Conservation (phyloP, 2,113 vertebrate genomes). For the Rhadina sibilatrix region DNA sequence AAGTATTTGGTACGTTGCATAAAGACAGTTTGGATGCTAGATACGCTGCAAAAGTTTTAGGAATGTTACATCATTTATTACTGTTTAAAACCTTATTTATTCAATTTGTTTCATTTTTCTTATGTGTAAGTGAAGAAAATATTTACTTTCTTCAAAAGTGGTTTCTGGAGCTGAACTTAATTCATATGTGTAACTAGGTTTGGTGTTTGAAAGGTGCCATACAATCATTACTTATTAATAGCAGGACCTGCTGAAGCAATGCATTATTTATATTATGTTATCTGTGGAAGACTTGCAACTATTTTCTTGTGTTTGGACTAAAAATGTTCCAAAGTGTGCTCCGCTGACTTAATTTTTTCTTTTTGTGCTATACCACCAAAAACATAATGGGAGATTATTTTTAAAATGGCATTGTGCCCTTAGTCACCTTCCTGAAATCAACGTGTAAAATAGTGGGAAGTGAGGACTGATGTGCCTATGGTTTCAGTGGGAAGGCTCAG, state of each 20-base stretch:
- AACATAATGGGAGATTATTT: not conserved
- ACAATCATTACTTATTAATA: constrained; percentile 54
- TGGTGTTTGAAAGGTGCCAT: constrained; percentile 60
- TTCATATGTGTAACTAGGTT: constrained; percentile 64
- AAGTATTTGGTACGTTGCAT: not conserved
- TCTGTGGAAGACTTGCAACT: constrained; percentile 12
- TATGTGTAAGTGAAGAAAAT: constrained; percentile 18
- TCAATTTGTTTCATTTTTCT: constrained; percentile 43
- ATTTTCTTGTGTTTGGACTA: constrained; percentile 32
- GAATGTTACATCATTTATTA: constrained; percentile 37
- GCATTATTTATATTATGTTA: constrained; percentile 57
- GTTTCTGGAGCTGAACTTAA: constrained; percentile 49
- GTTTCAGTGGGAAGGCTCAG: not conserved
- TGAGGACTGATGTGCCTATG: not conserved
- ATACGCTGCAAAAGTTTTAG: not conserved
- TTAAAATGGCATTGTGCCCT: not conserved
- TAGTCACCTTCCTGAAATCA: not conserved
- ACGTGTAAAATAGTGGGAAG: not conserved
- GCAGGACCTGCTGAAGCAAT: constrained; percentile 31
- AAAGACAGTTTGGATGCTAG: not conserved
- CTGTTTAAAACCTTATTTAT: constrained; percentile 35
- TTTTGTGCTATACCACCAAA: not conserved
- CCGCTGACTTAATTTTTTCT: constrained; percentile 1
- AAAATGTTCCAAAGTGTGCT: constrained; percentile 8
- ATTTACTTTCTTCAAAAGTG: constrained; percentile 45